Evolutionary conservation across 2,888 invertebrate genomes (phyloP), one percentile per base, ranked within the genome.

Genomic region (Nomada ferruginata): DNA sequence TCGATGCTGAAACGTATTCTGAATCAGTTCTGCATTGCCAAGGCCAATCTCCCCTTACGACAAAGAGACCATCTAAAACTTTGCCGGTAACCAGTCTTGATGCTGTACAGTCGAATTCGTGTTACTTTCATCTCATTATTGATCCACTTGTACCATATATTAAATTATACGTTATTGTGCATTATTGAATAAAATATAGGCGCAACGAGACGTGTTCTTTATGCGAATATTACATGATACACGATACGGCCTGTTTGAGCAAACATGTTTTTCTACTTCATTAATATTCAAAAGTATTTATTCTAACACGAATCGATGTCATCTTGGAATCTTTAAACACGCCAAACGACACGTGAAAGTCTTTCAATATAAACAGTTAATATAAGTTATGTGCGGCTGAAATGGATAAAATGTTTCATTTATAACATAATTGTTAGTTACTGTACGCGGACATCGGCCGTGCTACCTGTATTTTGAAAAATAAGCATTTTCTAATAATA

Each of bases 1-100:
- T 75, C 74, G 80, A 82, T 79, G 66, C 74, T 77, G 83, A 78
- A 87, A 84, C 71, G 85, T 81, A 86, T 83, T 85, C 87, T 86
- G 85, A 84, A 85, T 87, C 86, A 74, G 79, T 83, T 86, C 84
- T 69, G 84, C 91, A 92, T 87, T 92, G 92, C 91, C 93, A 93
- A 92, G 92, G 92, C 88, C 91, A 90, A 87, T 87, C 84, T 80
- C 75, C 53, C 64, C 53, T 20, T 52, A 69, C 59, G 66, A 65
- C 36, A 55, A 70, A 52, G 20, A 69, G 47, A 69, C 59, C 42
- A 71, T 66, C 11, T 20, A 52, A 69, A 71, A 59, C 72, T 47
- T 74, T 42, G 63, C 9, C 42, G 55, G 71, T 70, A 65, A 26
- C 42, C 44, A 53, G 50, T 18, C 52, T 42, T 44, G 72, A 72